Evolutionary conservation across 1,140 invertebrate species (phyloP).

Genomic region (Scaptodrosophila lebanonensis): DNA sequence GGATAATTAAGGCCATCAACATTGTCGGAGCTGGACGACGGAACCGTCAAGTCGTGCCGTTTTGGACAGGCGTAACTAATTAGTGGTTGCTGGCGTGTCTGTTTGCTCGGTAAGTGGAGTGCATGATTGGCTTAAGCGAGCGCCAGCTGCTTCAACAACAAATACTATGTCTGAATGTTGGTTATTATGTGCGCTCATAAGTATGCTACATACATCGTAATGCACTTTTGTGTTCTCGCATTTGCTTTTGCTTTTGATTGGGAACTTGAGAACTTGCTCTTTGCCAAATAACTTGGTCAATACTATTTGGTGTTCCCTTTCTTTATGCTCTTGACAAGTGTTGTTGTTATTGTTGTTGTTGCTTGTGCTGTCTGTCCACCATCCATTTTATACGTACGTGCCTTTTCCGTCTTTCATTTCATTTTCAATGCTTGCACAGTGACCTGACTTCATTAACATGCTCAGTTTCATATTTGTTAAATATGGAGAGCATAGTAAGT

Average conservation of each 20-base stretch:
- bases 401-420: slow-evolving; percentile 34
- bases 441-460: slow-evolving; percentile 10
- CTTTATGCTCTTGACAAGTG: too few species aligned
- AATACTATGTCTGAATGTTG: too few species aligned
- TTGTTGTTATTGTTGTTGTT: neutral
- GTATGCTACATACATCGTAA: slow-evolving; percentile 15
- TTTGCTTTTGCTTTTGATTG: too few species aligned
- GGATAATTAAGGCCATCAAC: slow-evolving; percentile 64
- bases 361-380: slow-evolving; percentile 3
- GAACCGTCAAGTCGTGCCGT: slow-evolving; percentile 45
- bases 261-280: too few species aligned
- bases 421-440: slow-evolving; percentile 24
- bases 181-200: slow-evolving; percentile 13
- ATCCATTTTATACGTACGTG: slow-evolving; percentile 19
- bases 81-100: slow-evolving; percentile 17
- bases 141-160: too few species aligned
- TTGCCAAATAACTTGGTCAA: too few species aligned
- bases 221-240: too few species aligned
- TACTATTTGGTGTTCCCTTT: slow-evolving; percentile 10
- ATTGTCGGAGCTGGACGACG: slow-evolving; percentile 8
- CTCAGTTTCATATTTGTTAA: too few species aligned
- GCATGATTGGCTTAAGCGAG: slow-evolving; percentile 55
- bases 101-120: slow-evolving; percentile 34
- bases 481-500: too few species aligned
- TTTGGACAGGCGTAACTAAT: slow-evolving; percentile 48